These are phyloP conservation scores for Myotis findleyi DNA, from an alignment of 2,797 vertebrate genomes.

Conservation along the genomic window DNA sequence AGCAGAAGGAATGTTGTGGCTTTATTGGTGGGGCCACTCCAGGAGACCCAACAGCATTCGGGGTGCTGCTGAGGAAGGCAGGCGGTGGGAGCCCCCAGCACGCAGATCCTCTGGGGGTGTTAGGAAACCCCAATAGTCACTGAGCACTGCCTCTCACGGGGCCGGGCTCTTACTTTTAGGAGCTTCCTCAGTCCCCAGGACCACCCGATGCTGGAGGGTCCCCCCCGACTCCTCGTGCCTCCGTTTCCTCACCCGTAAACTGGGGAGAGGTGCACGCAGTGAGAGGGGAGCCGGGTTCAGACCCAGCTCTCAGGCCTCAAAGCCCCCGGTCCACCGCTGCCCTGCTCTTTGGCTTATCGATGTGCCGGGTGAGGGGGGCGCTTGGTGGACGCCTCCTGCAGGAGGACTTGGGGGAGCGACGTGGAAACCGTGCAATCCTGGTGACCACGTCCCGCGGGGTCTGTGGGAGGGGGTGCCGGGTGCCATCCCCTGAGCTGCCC, in stretches of 20 bases:
- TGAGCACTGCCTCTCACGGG: accelerated
- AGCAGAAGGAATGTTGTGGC: background rate
- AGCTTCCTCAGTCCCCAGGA: background rate
- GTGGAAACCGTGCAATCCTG: background rate
- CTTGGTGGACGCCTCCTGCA: accelerated
- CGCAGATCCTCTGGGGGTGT: background rate
- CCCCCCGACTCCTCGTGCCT: background rate
- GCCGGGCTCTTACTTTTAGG: accelerated
- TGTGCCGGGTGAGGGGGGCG: too few species aligned
- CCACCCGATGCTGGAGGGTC: accelerated
- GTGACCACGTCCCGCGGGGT: accelerated
- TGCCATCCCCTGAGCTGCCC: background rate
- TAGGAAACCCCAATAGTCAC: background rate
- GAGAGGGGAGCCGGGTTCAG: too few species aligned
- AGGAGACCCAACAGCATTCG: background rate
- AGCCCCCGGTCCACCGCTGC: background rate
- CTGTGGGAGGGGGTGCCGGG: background rate
- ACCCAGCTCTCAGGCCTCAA: too few species aligned
- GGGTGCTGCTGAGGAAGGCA: background rate
- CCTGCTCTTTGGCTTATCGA: background rate
- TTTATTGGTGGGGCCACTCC: background rate
- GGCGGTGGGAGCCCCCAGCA: accelerated
- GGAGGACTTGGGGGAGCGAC: background rate
- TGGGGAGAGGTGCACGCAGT: background rate
- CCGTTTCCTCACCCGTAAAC: background rate